Base-by-base conservation (phyloP, 2,113 vertebrate genomes). In the Bufo bufo region DNA sequence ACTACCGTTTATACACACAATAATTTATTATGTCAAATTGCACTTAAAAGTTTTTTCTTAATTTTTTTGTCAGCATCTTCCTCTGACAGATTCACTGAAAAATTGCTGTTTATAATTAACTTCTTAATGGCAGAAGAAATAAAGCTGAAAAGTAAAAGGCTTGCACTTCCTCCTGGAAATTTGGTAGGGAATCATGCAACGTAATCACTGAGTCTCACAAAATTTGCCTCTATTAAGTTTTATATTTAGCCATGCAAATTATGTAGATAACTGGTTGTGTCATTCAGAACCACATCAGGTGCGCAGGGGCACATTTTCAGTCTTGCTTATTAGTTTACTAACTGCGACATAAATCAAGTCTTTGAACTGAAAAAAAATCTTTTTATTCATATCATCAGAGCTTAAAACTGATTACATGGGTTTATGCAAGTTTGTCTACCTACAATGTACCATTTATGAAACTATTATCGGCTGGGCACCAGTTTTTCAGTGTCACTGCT, bases 241-340 rank as follows among this genome's bases (percentile, higher is more conserved):
- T 86, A 86, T 79, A 80, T 86, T 86, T 86, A 86, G 85, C 49
- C 49, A 63, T 66, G 77, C 61, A 86, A 79, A 78, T 80, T 86
- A 86, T 86, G 75, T 80, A 86, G 61, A 86, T 86, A 80, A 69
- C 85, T 10, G 85, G 85, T 69, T 79, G 56, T 86, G 85, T 86
- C 85, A 86, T 86, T 86, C 85, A 86, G 77, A 20, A 43, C 50
- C 10, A 47, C 85, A 54, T 86, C 85, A 86, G 85, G 85, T 86
- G 85, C 85, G 65, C 19, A 54, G 61, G 14, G 85, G 45, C 63
- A 71, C 20, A 86, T 63, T 69, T 66, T 33, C 77, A 33, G 50
- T 58, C 1, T 50, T 43, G 71, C 84, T 85, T 56, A 85, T 77
- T 86, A 86, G 47, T 80, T 59, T 78, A 54, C 79, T 63, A 69